Evolutionary conservation across 2,888 invertebrate genomes (phyloP), one percentile per base, ranked within the genome.

Genomic region (Hoplodrina ambigua): DNA sequence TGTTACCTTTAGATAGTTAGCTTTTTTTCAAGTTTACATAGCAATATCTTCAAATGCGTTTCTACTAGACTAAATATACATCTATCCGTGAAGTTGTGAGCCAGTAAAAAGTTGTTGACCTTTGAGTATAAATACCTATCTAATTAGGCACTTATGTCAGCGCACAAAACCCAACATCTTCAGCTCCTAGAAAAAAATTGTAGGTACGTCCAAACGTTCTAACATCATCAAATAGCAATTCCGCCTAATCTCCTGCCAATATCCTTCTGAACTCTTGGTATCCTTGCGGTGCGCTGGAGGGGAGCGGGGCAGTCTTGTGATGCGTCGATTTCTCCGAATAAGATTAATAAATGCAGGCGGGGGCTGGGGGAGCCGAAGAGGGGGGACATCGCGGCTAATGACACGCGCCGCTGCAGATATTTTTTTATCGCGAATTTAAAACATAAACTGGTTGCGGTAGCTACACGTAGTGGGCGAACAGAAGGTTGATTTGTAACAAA

Each of bases 261-360:
- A 76, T 81, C 61, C 78, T 62, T 50, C 69, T 62, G 58, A 78
- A 81, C 56, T 58, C 68, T 72, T 72, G 86, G 82, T 68, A 69
- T 78, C 71, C 72, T 72, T 61, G 76, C 73, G 74, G 72, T 44
- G 75, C 69, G 63, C 61, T 37, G 46, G 67, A 50, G 78, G 74
- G 75, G 78, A 59, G 71, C 75, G 77, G 78, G 69, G 85, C 64
- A 69, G 82, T 72, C 81, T 85, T 88, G 88, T 90, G 93, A 93
- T 93, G 94, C 93, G 93, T 91, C 92, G 94, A 94, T 94, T 94
- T 94, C 94, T 92, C 92, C 93, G 94, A 94, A 94, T 93, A 93
- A 93, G 92, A 94, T 94, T 94, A 94, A 94, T 94, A 94, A 94
- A 94, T 93, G 93, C 93, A 94, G 88, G 89, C 89, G 90, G 86